These are phyloP conservation scores for Piprites chloris DNA, from an alignment of 2,113 vertebrate genomes.

Conservation along the genomic window DNA sequence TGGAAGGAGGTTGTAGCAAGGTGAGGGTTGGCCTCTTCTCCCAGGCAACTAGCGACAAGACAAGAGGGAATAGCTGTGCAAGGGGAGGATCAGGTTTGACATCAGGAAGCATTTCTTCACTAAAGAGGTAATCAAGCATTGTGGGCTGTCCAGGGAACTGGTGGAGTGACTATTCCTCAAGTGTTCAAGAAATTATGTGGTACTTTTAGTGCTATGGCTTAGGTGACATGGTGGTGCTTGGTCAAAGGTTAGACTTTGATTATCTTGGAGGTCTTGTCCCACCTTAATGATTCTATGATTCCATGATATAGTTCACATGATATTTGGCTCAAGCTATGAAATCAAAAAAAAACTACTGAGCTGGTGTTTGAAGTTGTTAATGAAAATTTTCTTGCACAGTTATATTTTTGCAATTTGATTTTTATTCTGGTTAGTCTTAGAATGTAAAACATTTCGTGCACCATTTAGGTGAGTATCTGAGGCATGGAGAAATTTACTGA, in stretches of 20 bases:
- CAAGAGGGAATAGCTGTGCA: not conserved
- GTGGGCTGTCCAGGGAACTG: not conserved
- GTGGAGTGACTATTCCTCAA: not conserved
- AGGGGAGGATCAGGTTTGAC: not conserved
- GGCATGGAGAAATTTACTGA: not conserved
- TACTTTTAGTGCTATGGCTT: not conserved
- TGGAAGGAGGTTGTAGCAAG: not conserved
- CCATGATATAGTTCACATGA: not conserved
- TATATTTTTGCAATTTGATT: not conserved
- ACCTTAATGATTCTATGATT: not conserved
- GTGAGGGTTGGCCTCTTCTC: not conserved
- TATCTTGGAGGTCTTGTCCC: not conserved
- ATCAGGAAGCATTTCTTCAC: not conserved
- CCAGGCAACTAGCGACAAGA: rapidly evolving
- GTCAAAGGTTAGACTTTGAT: not conserved
- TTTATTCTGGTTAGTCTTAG: not conserved
- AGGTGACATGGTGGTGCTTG: not conserved
- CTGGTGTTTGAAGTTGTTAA: not conserved
- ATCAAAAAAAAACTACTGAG: not conserved
- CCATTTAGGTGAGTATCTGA: not conserved
- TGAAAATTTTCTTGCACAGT: not conserved
- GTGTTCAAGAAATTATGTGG: rapidly evolving
- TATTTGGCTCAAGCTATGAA: not conserved
- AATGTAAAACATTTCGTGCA: not conserved
- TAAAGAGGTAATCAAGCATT: not conserved